phyloP scores from a whole-genome alignment of 2,888 invertebrate genomes.

The Watsonalla binaria region DNA sequence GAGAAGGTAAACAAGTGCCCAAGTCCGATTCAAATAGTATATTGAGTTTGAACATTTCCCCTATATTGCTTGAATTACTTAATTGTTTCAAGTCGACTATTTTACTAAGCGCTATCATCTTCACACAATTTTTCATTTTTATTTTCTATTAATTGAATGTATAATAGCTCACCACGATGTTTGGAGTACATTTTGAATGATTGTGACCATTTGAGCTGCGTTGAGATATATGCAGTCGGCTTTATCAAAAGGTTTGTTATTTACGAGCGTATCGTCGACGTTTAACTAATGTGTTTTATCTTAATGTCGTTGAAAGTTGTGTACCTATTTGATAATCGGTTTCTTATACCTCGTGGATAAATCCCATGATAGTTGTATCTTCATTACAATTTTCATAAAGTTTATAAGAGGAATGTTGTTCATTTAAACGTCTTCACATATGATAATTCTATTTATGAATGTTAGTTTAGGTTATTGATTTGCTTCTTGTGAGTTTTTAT shows the following conservation, averaged over 20 bases:
- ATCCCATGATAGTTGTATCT: constrained; percentile 8
- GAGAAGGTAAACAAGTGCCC: constrained; percentile 67
- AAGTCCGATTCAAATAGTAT: constrained; percentile 60
- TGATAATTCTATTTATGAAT: too few relatives aligned
- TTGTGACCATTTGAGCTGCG: constrained; percentile 42
- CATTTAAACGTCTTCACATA: too few relatives aligned
- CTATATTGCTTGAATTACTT: constrained; percentile 41
- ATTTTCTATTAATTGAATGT: neutral
- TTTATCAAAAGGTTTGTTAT: constrained; percentile 59
- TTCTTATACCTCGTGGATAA: constrained; percentile 6
- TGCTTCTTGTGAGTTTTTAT: too few relatives aligned
- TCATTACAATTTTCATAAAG: neutral
- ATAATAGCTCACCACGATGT: constrained; percentile 22
- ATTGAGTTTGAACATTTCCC: constrained; percentile 55
- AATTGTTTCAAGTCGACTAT: constrained; percentile 1
- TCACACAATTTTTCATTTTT: too few relatives aligned
- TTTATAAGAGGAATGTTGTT: neutral
- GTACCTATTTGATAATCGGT: constrained; percentile 17
- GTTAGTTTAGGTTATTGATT: too few relatives aligned
- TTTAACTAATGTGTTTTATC: constrained; percentile 49
- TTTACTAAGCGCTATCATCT: neutral
- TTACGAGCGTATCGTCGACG: constrained; percentile 47
- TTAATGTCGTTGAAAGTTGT: constrained; percentile 31
- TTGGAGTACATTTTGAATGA: constrained; percentile 41
- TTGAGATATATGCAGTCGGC: constrained; percentile 45